phyloP scores from a whole-genome alignment of 1,140 invertebrate species.

The Mamestra configurata region DNA sequence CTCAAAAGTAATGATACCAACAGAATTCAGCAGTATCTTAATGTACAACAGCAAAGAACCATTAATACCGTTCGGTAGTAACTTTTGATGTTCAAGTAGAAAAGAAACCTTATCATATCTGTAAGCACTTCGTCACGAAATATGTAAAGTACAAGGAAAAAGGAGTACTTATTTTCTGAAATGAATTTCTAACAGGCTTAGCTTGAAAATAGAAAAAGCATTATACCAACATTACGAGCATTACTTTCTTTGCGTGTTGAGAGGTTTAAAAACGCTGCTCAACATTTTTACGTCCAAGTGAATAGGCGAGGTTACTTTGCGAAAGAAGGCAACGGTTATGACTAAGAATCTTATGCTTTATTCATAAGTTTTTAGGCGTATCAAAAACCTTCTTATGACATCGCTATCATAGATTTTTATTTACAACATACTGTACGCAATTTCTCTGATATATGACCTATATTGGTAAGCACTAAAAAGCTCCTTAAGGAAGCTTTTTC shows the following conservation, averaged over 20 bases:
- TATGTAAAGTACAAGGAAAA: conserved; percentile 30
- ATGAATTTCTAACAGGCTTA: conserved; percentile 47
- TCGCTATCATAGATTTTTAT: conserved; percentile 28
- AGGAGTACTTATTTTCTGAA: conserved; percentile 31
- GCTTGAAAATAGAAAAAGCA: conserved; percentile 40
- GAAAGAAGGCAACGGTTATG: conserved; percentile 44
- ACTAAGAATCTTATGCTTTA: conserved; percentile 45
- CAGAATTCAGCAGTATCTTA: conserved; percentile 24
- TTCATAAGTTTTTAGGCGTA: conserved; percentile 45
- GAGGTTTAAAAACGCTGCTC: conserved; percentile 47
- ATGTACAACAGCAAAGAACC: neutral
- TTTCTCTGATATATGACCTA: neutral
- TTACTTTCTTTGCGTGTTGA: conserved; percentile 50
- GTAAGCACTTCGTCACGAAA: neutral
- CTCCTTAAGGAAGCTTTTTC: neutral
- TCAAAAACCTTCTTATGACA: conserved; percentile 47
- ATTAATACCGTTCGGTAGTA: conserved; percentile 33
- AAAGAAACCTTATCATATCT: conserved; percentile 22
- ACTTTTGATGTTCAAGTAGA: neutral
- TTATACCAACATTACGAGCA: conserved; percentile 44
- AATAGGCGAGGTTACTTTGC: conserved; percentile 49
- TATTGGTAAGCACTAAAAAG: neutral
- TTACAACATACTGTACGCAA: conserved; percentile 10
- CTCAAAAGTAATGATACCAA: conserved; percentile 20
- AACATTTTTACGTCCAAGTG: conserved; percentile 50